Evolutionary conservation across 2,888 invertebrate species (phyloP).

Genomic region (Cheilosia scutellata): DNA sequence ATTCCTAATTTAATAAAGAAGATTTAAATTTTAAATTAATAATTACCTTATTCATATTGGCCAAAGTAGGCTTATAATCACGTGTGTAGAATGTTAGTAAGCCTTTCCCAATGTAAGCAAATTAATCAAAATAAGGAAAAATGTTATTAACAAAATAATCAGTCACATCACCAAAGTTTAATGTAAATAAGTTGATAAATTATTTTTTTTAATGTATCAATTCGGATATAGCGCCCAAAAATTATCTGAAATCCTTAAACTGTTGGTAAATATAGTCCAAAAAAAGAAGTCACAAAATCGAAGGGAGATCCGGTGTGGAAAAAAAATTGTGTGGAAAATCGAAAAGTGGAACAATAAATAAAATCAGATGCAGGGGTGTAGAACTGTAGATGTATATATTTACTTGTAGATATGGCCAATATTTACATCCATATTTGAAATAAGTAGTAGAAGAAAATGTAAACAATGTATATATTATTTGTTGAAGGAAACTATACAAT

Average conservation of each 20-base stretch:
- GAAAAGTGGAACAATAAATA: slow-evolving; percentile 1
- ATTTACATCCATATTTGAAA: slow-evolving; percentile 18
- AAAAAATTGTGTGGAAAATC: neutral
- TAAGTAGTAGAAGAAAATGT: neutral
- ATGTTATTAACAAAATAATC: slow-evolving; percentile 3
- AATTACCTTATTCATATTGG: slow-evolving; percentile 19
- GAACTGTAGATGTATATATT: too few species aligned
- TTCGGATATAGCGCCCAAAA: neutral
- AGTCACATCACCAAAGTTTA: slow-evolving; percentile 32
- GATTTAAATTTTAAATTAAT: neutral
- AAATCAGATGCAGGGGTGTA: neutral
- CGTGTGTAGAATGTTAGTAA: slow-evolving; percentile 17
- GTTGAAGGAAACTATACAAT: neutral
- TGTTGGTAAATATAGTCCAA: neutral
- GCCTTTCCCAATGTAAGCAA: slow-evolving; percentile 38
- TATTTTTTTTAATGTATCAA: neutral
- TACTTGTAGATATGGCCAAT: neutral
- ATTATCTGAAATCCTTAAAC: slow-evolving; percentile 11
- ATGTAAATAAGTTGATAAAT: slow-evolving; percentile 1
- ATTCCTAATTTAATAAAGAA: neutral
- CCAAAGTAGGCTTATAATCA: neutral
- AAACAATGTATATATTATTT: neutral
- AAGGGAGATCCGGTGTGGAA: neutral
- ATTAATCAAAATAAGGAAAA: neutral
- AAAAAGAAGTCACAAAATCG: neutral